Evolutionary conservation across 2,888 invertebrate genomes (phyloP), one percentile per base, ranked within the genome.

Genomic region (Orchesellides sinensis): DNA sequence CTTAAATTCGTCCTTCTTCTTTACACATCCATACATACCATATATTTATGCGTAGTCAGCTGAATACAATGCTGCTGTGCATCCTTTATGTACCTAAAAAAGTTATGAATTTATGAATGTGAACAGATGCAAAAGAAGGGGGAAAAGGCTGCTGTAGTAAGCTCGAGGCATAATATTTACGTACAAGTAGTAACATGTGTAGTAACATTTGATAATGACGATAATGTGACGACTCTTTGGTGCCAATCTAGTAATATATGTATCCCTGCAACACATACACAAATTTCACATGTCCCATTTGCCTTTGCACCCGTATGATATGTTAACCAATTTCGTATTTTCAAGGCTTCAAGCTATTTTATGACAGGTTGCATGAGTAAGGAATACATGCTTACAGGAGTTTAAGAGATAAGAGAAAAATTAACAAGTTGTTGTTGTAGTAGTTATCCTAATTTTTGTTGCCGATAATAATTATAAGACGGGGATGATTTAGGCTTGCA

Each of bases 101-200:
- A n/a, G n/a, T 12, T 35, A 5, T 5, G 12, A 35, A 35, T 35
- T 35, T 35, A 35, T 35, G 54, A 17, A 21, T 54, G 54, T 19
- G 54, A 54, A 19, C 19, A 54, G 54, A 54, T 21, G 54, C 54
- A 35, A 12, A 35, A 35, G n/a, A n/a, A 14, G 10, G 47, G 17
- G n/a, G 17, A 47, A 70, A 69, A 70, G 59, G 25, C 40, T 70
- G 56, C 40, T 70, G n/a, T n/a, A n/a, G 70, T 56, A 40, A 40
- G 66, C 66, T 68, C 2, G 49, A 70, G 70, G 45, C 70, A 40
- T 19, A 25, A 17, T 65, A 17, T 23, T 29, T 56, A 56, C 70
- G 70, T 56, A 56, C n/a, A 56, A 25, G 54, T 40, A 35, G 70
- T 56, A 70, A 59, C 29, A 59, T 32, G 32, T 32, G 29, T 35